Evolutionary conservation across 2,888 invertebrate species (phyloP).

Genomic region (Drosophila ustulata): DNA sequence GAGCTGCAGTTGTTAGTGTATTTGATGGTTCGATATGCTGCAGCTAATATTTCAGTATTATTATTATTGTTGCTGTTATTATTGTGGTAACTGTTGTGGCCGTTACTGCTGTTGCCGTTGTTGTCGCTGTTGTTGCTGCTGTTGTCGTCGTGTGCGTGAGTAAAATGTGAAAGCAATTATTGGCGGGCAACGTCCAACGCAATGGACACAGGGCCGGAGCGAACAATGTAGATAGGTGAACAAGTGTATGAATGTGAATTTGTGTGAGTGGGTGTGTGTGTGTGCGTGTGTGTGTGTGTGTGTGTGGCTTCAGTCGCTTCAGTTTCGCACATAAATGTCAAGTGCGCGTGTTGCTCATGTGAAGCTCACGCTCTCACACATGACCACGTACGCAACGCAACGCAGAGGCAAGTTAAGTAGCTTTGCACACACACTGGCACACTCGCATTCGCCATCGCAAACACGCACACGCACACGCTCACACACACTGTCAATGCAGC

Average conservation of each 20-base stretch:
- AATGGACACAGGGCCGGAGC: slow-evolving; percentile 13
- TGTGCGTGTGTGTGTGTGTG: not conserved
- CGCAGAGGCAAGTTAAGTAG: slow-evolving; percentile 55
- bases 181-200: slow-evolving; percentile 25
- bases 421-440: slow-evolving; percentile 33
- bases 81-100: slow-evolving; percentile 1
- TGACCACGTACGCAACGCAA: slow-evolving; percentile 52
- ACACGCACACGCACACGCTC: slow-evolving; percentile 10
- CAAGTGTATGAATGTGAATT: not conserved
- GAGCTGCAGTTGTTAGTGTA: slow-evolving; percentile 18
- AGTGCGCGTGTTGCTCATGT: slow-evolving; percentile 72
- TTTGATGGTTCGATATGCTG: not conserved
- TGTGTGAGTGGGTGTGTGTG: slow-evolving; percentile 1
- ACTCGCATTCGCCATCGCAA: slow-evolving; percentile 2
- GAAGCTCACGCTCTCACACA: slow-evolving; percentile 53
- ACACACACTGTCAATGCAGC: slow-evolving; percentile 28
- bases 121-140: slow-evolving; percentile 16
- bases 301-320: slow-evolving; percentile 49
- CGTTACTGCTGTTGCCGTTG: not conserved
- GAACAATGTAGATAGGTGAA: slow-evolving; percentile 4
- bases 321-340: slow-evolving; percentile 75
- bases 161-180: slow-evolving; percentile 59
- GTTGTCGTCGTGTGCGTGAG: slow-evolving; percentile 57
- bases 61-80: slow-evolving; percentile 2
- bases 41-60: not conserved